Base-by-base conservation (phyloP, 1,140 invertebrate species). In the Lethocerus indicus region DNA sequence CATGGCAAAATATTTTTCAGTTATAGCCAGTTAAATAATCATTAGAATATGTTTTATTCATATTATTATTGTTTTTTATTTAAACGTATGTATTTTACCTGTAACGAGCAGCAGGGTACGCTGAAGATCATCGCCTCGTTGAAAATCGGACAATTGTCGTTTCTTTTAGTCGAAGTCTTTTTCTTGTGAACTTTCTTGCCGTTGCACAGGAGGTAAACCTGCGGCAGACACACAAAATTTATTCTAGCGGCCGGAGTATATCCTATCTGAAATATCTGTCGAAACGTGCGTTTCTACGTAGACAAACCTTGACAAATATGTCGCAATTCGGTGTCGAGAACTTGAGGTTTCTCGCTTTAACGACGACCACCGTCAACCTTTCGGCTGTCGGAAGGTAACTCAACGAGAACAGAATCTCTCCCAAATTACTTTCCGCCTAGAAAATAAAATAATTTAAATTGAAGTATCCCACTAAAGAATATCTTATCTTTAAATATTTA, bases 71-170 rank as follows among this genome's bases (percentile, higher is more conserved):
- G n/a, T n/a, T n/a, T n/a, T n/a, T n/a, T n/a, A n/a, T 39, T 39
- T 5, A 7, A 39, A 16, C 21, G 13, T 21, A 1, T 20, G 13
- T 14, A 16, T 6, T 21, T 55, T 64, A 78, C 75, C 66, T 76
- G 73, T 50, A 79, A 57, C 40, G 71, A 64, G 51, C 79, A 73
- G 7, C 75, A 73, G 55, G 81, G 79, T 21, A 85, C 74, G 52
- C 70, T 80, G 60, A 85, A 84, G 54, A 83, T 84, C 67, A 85
- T 82, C 0, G 81, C 74, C 61, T 84, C 82, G 60, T 85, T 85
- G 62, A 83, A 85, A 40, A 83, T 82, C 1, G 80, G 80, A 59
- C 76, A 75, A 27, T 71, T 70, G 46, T 83, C 80, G 28, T 71
- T 73, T 51, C 71, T 73, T 55, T 83, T 82, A 16, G 75, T 68